A percentile compares a stretch with the other conserved stretches of the same genome.
Evolutionary conservation across 2,888 invertebrate species (phyloP).

Genomic region (Cataglyphis rosenhaueri): DNA sequence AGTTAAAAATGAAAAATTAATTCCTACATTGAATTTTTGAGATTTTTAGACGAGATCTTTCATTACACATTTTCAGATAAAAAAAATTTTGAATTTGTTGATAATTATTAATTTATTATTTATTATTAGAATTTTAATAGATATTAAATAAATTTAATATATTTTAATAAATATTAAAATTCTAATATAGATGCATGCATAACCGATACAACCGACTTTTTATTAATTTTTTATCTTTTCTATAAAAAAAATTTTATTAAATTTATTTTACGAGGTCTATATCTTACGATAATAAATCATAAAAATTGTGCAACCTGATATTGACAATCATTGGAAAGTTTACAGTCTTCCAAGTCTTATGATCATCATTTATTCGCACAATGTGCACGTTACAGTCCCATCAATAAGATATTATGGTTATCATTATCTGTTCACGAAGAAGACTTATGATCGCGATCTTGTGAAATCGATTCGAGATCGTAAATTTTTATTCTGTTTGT

Average conservation of each 20-base stretch:
- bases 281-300: slow-evolving; percentile 6
- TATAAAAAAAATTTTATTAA: slow-evolving; percentile 4
- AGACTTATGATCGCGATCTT: not conserved
- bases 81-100: not conserved
- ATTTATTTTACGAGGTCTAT: slow-evolving; percentile 7
- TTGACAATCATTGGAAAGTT: slow-evolving; percentile 29
- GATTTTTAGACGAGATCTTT: not conserved
- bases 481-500: slow-evolving; percentile 38
- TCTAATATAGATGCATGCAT: not conserved
- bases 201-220: not conserved
- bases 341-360: slow-evolving; percentile 23
- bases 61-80: not conserved
- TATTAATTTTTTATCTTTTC: not conserved
- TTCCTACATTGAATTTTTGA: not conserved
- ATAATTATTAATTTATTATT: not conserved
- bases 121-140: not conserved
- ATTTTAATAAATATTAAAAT: not conserved
- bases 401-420: slow-evolving; percentile 49
- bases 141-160: not conserved
- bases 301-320: slow-evolving; percentile 24
- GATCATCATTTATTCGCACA: slow-evolving; percentile 27
- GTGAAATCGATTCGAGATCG: not conserved
- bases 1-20: not conserved
- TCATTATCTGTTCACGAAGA: not conserved
- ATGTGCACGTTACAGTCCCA: slow-evolving; percentile 37